Evolutionary conservation across 2,113 vertebrate genomes (phyloP), one percentile per base, ranked within the genome.

Genomic region (Danionella cerebrum): DNA sequence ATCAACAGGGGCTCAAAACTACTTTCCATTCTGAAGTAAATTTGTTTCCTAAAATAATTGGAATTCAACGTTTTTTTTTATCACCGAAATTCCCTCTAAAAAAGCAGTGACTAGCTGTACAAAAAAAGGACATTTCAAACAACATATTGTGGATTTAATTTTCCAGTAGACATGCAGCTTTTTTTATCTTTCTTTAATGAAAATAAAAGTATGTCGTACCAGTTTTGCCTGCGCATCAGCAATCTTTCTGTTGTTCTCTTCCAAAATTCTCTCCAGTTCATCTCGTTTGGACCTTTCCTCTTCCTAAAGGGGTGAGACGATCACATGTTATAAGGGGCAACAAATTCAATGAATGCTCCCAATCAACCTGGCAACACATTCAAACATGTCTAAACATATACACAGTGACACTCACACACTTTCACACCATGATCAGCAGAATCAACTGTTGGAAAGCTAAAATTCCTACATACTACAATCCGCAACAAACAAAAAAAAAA

Each of bases 201-300:
- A 16, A 41, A 6, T 4, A 31, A 27, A 31, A n/a, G n/a, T n/a
- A n/a, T n/a, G n/a, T n/a, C n/a, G 24, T 89, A 99, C 96, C 96
- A 99, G 90, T 79, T 94, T 99, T 91, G 96, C 96, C 83, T 99
- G 96, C 84, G 96, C 96, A 75, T 99, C 96, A 24, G 96, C 94
- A 72, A 99, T 99, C 93, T 99, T 99, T 89, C 94, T 92, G 89
- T 98, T 99, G 94, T 99, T 99, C 84, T 99, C 96, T 88, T 98
- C 96, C 79, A 98, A 86, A 90, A 99, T 99, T 91, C 94, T 94
- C 85, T 99, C 96, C 79, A 99, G 88, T 69, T 99, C 96, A 88
- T 97, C 96, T 86, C 96, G 92, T 87, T 99, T 98, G 79, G 93
- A 94, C 85, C 94, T 94, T 84, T 99, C 96, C 94, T 99, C 95